Percentiles rank a stretch among this genome's conserved stretches.
These are phyloP conservation scores for Callionymus lyra DNA, from an alignment of 2,113 vertebrate species.

Conservation along the genomic window DNA sequence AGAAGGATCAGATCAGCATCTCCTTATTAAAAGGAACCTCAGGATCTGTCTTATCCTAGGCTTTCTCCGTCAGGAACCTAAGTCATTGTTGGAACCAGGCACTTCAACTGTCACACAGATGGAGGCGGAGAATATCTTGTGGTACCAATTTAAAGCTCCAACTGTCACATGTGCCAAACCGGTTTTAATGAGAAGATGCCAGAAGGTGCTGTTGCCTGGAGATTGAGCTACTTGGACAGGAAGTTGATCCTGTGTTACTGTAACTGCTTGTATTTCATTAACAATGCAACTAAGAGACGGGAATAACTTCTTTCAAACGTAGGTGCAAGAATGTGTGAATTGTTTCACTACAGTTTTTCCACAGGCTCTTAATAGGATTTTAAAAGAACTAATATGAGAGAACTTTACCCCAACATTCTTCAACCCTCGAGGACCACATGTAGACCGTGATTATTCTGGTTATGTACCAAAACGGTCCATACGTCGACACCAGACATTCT, in stretches of 20 bases:
- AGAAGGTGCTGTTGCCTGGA: conserved; percentile 18
- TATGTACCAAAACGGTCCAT: background rate
- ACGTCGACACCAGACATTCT: conserved; percentile 20
- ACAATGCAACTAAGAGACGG: background rate
- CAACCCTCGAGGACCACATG: conserved; percentile 6
- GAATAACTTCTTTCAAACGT: too few relatives aligned
- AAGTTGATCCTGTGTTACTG: conserved; percentile 12
- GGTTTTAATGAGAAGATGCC: conserved; percentile 39
- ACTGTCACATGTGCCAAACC: conserved; percentile 19
- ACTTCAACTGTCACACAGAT: conserved; percentile 3
- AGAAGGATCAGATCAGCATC: too few relatives aligned
- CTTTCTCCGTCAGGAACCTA: background rate
- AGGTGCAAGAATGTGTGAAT: too few relatives aligned
- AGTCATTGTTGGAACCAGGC: too few relatives aligned
- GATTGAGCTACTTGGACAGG: conserved; percentile 2
- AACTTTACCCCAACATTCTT: background rate
- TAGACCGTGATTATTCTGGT: background rate
- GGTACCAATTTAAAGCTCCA: conserved; percentile 31
- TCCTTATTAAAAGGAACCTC: too few relatives aligned
- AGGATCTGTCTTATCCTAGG: background rate
- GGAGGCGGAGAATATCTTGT: conserved; percentile 21
- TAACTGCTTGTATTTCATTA: background rate
- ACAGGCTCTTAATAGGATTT: too few relatives aligned
- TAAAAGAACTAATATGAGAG: too few relatives aligned
- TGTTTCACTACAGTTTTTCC: too few relatives aligned